Percentiles rank a stretch among this genome's conserved stretches.
Conservation (phyloP, 2,888 invertebrate genomes). For the Mechanitis mazaeus region DNA sequence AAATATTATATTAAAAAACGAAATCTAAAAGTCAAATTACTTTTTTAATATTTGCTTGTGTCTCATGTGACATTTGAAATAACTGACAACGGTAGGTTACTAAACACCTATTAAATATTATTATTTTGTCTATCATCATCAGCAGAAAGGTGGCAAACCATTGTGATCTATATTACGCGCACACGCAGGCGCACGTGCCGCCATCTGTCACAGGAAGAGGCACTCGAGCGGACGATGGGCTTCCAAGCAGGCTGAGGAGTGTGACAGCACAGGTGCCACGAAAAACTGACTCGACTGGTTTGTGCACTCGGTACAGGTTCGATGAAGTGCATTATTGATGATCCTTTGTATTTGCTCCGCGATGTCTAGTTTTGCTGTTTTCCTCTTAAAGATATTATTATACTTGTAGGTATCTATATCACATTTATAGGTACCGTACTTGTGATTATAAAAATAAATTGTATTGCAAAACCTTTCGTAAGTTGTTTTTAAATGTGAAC, state of each 20-base stretch:
- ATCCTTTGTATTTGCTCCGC: conserved; percentile 14
- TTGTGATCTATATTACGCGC: background rate
- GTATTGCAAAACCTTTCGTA: too few species aligned
- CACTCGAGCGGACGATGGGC: conserved; percentile 68
- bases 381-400: background rate
- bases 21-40: too few species aligned
- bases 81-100: too few species aligned
- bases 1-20: too few species aligned
- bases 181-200: conserved; percentile 54
- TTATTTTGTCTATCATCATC: too few species aligned
- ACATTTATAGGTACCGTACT: background rate
- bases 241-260: conserved; percentile 42
- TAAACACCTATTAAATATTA: too few species aligned
- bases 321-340: conserved; percentile 13
- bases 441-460: background rate
- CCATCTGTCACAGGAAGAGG: conserved; percentile 70
- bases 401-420: background rate
- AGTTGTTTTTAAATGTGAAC: too few species aligned
- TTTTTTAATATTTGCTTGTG: too few species aligned
- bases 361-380: conserved; percentile 4
- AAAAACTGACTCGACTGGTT: conserved; percentile 30
- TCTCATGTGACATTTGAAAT: too few species aligned
- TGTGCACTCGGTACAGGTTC: conserved; percentile 14
- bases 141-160: too few species aligned
- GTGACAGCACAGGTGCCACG: conserved; percentile 32